phyloP scores from a whole-genome alignment of 1,140 invertebrate species.

The Bombus confusus region DNA sequence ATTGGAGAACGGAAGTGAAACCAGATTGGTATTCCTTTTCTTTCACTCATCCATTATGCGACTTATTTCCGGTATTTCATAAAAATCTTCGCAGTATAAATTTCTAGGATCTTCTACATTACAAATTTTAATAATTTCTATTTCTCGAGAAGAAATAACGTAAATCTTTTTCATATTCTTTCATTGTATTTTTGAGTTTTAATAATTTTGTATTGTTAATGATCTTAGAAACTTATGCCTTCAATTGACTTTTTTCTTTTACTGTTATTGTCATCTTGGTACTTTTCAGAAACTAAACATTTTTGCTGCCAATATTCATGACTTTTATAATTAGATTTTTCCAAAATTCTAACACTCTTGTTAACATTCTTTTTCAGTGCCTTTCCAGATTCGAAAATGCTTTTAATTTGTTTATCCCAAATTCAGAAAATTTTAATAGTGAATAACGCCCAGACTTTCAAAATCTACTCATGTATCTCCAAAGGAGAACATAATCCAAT shows the following conservation, averaged over 20 bases:
- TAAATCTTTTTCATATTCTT: not conserved
- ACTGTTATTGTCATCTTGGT: not conserved
- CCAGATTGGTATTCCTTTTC: not conserved
- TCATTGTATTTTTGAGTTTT: not conserved
- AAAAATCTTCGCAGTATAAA: not conserved
- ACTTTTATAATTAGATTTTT: not conserved
- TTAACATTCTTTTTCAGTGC: not conserved
- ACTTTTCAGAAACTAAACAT: not conserved
- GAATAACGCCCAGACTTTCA: too few species aligned
- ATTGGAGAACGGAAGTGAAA: constrained; percentile 12
- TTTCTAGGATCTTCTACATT: not conserved
- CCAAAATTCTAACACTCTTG: too few species aligned
- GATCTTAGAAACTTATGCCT: not conserved
- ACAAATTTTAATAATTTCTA: not conserved
- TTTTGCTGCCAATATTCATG: not conserved
- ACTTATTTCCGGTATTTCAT: not conserved
- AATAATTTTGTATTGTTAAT: not conserved
- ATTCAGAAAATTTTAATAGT: too few species aligned
- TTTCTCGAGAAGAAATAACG: too few species aligned
- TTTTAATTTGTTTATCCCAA: not conserved
- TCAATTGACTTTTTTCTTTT: not conserved
- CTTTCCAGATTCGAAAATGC: not conserved
- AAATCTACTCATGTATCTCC: too few species aligned
- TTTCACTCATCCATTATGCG: not conserved
- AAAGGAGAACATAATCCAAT: too few species aligned